phyloP scores from a whole-genome alignment of 2,888 invertebrate genomes.

The Dryobota labecula region DNA sequence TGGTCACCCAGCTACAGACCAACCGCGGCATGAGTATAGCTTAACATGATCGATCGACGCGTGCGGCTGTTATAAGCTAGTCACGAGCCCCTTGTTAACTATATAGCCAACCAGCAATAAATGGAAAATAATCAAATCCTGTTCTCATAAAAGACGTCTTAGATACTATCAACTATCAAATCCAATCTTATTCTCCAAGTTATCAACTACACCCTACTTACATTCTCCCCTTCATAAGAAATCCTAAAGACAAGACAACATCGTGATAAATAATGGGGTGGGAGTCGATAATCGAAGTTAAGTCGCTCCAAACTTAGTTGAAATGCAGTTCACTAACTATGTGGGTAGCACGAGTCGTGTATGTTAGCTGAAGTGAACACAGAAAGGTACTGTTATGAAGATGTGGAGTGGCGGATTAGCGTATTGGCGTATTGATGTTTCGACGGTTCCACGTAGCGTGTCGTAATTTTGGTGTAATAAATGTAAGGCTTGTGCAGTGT shows the following conservation, averaged over 20 bases:
- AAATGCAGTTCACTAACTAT: slow-evolving; percentile 62
- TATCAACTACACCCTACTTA: not conserved
- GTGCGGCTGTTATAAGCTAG: too few relatives aligned
- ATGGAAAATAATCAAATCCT: too few relatives aligned
- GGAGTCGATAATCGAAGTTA: slow-evolving; percentile 35
- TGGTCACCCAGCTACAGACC: too few relatives aligned
- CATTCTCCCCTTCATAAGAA: not conserved
- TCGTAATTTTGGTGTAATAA: not conserved
- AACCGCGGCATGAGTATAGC: too few relatives aligned
- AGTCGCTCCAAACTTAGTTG: slow-evolving; percentile 40
- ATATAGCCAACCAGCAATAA: not conserved
- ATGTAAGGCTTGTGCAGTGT: not conserved
- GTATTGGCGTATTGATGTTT: slow-evolving; percentile 18
- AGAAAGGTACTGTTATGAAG: slow-evolving; percentile 22
- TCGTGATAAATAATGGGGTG: slow-evolving; percentile 17
- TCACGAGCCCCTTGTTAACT: too few relatives aligned
- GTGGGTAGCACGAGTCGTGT: slow-evolving; percentile 45
- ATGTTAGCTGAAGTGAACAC: slow-evolving; percentile 28
- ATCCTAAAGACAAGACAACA: slow-evolving; percentile 19
- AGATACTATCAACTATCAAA: too few relatives aligned
- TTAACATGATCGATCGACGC: too few relatives aligned
- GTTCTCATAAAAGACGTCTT: not conserved
- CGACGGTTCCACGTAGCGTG: slow-evolving; percentile 7
- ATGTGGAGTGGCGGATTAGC: slow-evolving; percentile 17
- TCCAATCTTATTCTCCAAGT: not conserved